Conservation (phyloP, 2,113 vertebrate species). For the Apteryx mantelli region DNA sequence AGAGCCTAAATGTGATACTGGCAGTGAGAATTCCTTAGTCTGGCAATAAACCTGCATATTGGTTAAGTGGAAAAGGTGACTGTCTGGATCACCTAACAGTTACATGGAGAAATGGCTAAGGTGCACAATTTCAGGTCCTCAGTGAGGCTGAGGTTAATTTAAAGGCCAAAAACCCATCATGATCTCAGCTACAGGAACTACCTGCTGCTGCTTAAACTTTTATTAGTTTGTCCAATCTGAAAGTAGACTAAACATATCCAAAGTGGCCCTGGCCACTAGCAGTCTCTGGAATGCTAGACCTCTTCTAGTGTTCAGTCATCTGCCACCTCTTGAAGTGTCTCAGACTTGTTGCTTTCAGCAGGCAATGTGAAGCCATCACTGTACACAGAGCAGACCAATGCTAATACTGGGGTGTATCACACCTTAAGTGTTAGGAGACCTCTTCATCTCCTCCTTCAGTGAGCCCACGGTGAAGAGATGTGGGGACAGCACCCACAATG, state of each 20-base stretch:
- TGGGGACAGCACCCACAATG: accelerated
- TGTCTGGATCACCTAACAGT: no score
- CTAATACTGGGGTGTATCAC: accelerated
- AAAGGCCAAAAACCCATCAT: background rate
- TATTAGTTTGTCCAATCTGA: background rate
- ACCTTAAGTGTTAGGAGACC: accelerated
- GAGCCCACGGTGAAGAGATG: background rate
- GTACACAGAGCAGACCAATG: background rate
- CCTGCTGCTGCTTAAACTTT: background rate
- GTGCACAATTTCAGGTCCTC: background rate
- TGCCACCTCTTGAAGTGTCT: background rate
- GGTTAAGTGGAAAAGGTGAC: background rate
- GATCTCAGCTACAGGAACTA: background rate
- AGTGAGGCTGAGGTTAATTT: background rate
- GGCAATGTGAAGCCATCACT: background rate
- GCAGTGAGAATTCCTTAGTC: background rate
- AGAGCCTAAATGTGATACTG: background rate
- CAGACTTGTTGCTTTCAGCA: background rate
- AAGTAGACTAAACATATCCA: background rate
- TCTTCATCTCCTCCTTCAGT: background rate
- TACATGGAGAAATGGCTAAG: no score
- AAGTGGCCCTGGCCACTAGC: background rate
- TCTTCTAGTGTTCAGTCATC: background rate
- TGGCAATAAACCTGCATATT: background rate
- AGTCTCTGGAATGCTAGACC: background rate